phyloP scores from a whole-genome alignment of 2,113 vertebrate species.

The Oreochromis tanganicae region DNA sequence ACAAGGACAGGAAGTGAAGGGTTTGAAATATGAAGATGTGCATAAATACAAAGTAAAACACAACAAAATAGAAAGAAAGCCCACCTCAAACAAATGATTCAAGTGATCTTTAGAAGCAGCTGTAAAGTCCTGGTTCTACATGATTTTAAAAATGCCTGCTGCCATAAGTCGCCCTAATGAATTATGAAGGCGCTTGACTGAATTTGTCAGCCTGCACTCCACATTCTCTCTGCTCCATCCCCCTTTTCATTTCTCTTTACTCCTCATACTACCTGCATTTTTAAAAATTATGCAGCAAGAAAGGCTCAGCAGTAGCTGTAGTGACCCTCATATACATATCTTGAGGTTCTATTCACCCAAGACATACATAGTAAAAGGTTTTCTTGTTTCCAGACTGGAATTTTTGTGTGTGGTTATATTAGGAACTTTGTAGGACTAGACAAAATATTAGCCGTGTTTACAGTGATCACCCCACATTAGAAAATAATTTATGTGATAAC shows the following conservation, averaged over 20 bases:
- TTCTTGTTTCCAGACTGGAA: background rate
- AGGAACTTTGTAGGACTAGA: background rate
- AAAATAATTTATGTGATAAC: background rate
- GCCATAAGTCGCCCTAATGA: background rate
- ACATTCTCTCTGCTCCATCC: background rate
- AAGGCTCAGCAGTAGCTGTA: background rate
- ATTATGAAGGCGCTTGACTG: background rate
- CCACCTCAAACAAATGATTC: background rate
- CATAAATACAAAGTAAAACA: background rate
- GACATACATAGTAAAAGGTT: background rate
- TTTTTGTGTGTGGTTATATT: background rate
- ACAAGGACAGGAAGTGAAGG: background rate
- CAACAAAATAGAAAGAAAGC: background rate
- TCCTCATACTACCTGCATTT: background rate
- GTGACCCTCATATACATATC: background rate
- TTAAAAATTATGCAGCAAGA: background rate
- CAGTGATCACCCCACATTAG: background rate
- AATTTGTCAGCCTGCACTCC: background rate
- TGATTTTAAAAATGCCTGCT: background rate
- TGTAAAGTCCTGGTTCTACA: background rate
- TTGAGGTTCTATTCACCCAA: background rate
- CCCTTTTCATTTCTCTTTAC: background rate
- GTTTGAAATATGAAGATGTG: background rate
- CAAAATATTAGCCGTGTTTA: background rate
- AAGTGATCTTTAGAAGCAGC: background rate